Evolutionary conservation across 2,888 invertebrate genomes (phyloP).

Genomic region (Agrilus mali): DNA sequence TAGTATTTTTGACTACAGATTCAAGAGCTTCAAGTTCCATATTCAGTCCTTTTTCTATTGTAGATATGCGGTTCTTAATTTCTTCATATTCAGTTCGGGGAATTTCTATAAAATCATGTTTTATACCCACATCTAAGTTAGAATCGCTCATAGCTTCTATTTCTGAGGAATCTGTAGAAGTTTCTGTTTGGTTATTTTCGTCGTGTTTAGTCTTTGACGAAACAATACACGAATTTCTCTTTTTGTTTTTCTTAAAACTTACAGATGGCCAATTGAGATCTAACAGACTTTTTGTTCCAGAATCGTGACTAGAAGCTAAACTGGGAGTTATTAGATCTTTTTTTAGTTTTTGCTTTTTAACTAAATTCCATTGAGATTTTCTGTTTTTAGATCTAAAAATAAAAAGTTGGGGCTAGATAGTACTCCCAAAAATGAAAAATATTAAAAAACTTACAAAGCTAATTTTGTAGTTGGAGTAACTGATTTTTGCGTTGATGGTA

Average conservation of each 20-base stretch:
- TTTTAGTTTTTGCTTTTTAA: slow-evolving; percentile 17
- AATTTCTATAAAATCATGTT: slow-evolving; percentile 51
- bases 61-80: slow-evolving; percentile 60
- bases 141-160: neutral
- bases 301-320: slow-evolving; percentile 5
- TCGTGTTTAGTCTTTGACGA: slow-evolving; percentile 12
- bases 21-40: slow-evolving; percentile 44
- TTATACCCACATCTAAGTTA: neutral
- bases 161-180: neutral
- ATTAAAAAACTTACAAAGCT: neutral
- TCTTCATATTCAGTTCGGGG: slow-evolving; percentile 66
- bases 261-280: slow-evolving; percentile 44
- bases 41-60: slow-evolving; percentile 57
- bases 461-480: too few relatives aligned
- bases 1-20: slow-evolving; percentile 6
- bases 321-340: slow-evolving; percentile 15
- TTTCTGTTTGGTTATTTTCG: slow-evolving; percentile 22
- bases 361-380: slow-evolving; percentile 22
- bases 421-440: neutral
- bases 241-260: slow-evolving; percentile 26
- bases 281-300: slow-evolving; percentile 20
- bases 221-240: slow-evolving; percentile 23
- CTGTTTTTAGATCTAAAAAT: slow-evolving; percentile 20
- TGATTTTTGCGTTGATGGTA: slow-evolving; percentile 6
- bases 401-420: neutral